Base-by-base conservation (phyloP, 1,140 invertebrate species). In the Trachymyrmex septentrionalis region DNA sequence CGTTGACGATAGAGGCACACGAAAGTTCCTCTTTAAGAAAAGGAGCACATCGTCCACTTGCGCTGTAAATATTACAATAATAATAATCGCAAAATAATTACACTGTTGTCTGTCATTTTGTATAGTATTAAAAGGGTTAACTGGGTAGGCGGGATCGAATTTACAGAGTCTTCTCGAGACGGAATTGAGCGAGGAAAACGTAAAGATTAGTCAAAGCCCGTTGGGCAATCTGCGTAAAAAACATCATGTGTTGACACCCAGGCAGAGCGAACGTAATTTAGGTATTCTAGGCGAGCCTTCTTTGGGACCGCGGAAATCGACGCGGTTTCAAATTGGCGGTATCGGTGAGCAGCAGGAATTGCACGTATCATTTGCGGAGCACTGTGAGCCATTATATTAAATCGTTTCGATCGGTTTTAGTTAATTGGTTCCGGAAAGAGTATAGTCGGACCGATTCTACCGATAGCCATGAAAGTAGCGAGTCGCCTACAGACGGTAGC, bases 1-100 rank as follows among this genome's bases (percentile, higher is more conserved):
- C 1, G 95, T 96, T 1, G 97, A 98, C 82, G 97, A 98, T 63
- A 96, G 96, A 86, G 96, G 96, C 34, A 96, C 96, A 75, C 96
- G 97, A 87, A 98, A 98, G 91, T 96, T 97, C 63, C 96, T 98
- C 12, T 98, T 98, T 86, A 98, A 98, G 92, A 98, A 98, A 92
- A 95, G 98, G 91, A 98, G 97, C 92, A 98, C 97, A 21, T 98
- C 98, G 0, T 98, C 98, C 0, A 98, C 97, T 66, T 98, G 97
- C 88, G 97, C 97, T 66, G 97, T 98, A 95, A 96, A 95, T 95
- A 57, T 57, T 19, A 66, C 5, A 24, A 57, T 67, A 3, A 73
- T 30, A 30, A 67, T 38, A 73, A 78, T 64, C 67, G 12, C 19
- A 63, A 61, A 50, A 27, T 34, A 34, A 27, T 71, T 21, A 55